Base-by-base conservation (phyloP, 2,797 vertebrate genomes). In the Gastrophryne carolinensis region DNA sequence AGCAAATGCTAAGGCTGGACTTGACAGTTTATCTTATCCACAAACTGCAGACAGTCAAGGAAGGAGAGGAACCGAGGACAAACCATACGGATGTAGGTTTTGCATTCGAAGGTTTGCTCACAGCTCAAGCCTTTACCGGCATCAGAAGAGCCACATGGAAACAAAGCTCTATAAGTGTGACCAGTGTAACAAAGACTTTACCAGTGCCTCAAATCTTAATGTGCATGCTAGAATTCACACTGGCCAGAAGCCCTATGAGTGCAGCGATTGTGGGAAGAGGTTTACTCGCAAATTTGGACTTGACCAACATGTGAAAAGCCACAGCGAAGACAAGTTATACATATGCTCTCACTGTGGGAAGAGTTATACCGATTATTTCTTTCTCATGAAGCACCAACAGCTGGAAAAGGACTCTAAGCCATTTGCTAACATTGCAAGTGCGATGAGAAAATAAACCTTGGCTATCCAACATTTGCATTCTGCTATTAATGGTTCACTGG, bases 61-160 rank as follows among this genome's bases (percentile, higher is more conserved):
- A 15, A 35, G 26, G 13, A 68, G 23, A 5, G 50, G 50, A 7
- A 56, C 21, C 8, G 91, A 92, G 0, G 93, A 94, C 62, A 87
- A 89, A 39, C 90, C 91, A 0, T 92, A 87, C 50, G 29, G 80
- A 79, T 92, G 92, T 81, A 84, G 75, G 52, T 61, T 91, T 35
- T 93, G 92, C 72, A 87, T 80, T 2, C 81, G 69, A n/a, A 71
- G 73, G 11, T 78, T 80, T 56, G 72, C 67, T 66, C 82, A 80
- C 7, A 82, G 79, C 23, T 80, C 71, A 27, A 78, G 81, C 2
- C 79, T 79, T 30, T 69, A 75, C 21, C 65, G 58, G 30, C 92
- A 93, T 79, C 90, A 91, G 39, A 87, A 90, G 9, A 75, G 88
- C 60, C 91, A 92, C 84, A 90, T 89, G 0, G 91, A 92, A 60